Evolutionary conservation across 2,113 vertebrate species (phyloP).

Genomic region (Strix aluco): DNA sequence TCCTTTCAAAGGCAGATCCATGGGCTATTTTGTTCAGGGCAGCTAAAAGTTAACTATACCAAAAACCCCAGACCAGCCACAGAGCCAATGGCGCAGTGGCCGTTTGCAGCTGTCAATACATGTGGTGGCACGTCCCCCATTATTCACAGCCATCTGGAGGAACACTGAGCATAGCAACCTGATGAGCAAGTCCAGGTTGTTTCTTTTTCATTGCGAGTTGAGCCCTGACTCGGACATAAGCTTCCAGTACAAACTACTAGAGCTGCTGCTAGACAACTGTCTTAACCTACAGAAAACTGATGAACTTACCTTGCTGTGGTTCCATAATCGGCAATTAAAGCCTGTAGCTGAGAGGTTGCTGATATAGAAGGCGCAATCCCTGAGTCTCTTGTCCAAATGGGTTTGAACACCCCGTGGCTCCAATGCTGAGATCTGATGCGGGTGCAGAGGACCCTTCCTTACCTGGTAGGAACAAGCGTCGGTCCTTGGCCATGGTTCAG

Average conservation of each 20-base stretch:
- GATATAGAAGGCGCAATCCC: neutral
- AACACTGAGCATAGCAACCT: neutral
- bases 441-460: neutral
- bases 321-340: neutral
- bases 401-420: neutral
- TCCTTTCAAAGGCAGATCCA: neutral
- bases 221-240: neutral
- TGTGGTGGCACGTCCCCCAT: neutral
- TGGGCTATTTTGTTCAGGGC: neutral
- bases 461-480: neutral
- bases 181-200: neutral
- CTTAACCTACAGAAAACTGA: neutral
- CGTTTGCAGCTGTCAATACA: accelerated
- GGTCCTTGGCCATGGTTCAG: neutral
- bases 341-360: neutral
- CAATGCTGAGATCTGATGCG: accelerated
- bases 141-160: neutral
- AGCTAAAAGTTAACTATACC: neutral
- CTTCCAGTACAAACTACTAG: neutral
- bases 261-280: neutral
- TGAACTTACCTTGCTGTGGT: neutral
- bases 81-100: accelerated
- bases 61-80: neutral
- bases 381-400: neutral
- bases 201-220: neutral